A percentile compares a stretch with the other conserved stretches of the same genome.
These are phyloP conservation scores for Synodontis membranacea DNA, from an alignment of 2,113 vertebrate genomes.

Conservation along the genomic window DNA sequence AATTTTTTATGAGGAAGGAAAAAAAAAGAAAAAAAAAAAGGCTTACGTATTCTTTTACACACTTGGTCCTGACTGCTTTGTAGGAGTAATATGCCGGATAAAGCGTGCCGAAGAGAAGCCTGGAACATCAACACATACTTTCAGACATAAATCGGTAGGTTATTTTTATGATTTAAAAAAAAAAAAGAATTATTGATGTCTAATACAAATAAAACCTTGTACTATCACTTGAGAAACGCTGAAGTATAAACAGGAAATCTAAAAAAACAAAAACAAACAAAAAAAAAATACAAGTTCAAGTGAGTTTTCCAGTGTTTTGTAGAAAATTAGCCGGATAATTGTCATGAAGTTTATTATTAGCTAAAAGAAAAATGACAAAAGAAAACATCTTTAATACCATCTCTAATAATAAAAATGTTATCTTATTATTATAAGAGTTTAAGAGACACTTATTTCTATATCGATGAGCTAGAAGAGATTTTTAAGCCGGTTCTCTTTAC, in stretches of 20 bases:
- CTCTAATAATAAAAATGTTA: not conserved
- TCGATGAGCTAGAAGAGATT: not conserved
- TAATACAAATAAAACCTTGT: not conserved
- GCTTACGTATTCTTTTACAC: slow-evolving; percentile 88
- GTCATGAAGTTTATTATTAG: not conserved
- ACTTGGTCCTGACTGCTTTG: slow-evolving; percentile 88
- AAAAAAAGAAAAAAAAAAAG: not conserved
- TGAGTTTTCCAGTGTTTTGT: not conserved
- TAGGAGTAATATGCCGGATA: slow-evolving; percentile 88
- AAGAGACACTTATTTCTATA: not conserved
- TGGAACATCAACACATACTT: slow-evolving; percentile 55
- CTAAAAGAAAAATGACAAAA: not conserved
- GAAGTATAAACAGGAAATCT: no score
- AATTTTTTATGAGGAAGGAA: not conserved
- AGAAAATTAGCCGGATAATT: not conserved
- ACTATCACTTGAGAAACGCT: not conserved
- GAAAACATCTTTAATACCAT: not conserved
- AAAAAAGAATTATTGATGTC: not conserved
- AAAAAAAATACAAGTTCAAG: not conserved
- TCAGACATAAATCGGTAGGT: not conserved
- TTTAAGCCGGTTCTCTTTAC: not conserved
- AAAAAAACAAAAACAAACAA: no score
- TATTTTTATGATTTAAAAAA: not conserved
- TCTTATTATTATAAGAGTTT: not conserved
- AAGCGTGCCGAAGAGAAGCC: slow-evolving; percentile 83